These are phyloP conservation scores for Chrysocyon brachyurus DNA, from an alignment of 2,797 vertebrate species.

Conservation along the genomic window DNA sequence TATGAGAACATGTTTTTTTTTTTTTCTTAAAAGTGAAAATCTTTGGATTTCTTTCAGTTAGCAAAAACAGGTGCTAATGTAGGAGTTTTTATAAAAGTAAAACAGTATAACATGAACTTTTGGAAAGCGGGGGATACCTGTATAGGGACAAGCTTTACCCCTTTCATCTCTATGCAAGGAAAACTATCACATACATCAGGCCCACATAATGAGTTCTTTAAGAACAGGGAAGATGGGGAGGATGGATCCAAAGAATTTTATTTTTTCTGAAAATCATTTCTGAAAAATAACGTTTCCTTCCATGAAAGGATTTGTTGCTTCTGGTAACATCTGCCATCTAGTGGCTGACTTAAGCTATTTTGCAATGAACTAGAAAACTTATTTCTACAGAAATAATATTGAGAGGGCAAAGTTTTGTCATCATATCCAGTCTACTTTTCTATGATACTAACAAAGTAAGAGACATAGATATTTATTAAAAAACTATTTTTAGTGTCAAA, in stretches of 20 bases:
- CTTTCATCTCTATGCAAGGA: neutral
- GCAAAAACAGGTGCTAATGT: neutral
- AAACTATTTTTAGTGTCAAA: neutral
- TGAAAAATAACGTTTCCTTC: conserved; percentile 37
- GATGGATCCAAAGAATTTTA: conserved; percentile 44
- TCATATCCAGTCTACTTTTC: neutral
- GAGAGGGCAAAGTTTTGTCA: neutral
- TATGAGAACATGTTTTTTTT: neutral
- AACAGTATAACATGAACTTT: neutral
- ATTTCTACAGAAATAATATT: neutral
- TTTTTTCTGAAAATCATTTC: conserved; percentile 44
- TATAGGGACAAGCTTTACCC: neutral
- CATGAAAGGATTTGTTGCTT: conserved; percentile 10
- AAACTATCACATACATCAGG: neutral
- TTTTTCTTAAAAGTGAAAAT: neutral
- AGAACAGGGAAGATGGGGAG: neutral
- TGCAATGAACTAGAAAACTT: neutral
- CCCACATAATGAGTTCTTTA: neutral
- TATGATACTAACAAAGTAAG: neutral
- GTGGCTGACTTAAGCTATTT: conserved; percentile 65
- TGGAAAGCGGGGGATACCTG: neutral
- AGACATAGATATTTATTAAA: neutral
- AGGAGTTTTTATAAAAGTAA: neutral
- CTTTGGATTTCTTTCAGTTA: neutral
- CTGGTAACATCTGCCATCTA: conserved; percentile 79